Base-by-base conservation (phyloP, 2,797 vertebrate genomes). In the Thaleichthys pacificus region DNA sequence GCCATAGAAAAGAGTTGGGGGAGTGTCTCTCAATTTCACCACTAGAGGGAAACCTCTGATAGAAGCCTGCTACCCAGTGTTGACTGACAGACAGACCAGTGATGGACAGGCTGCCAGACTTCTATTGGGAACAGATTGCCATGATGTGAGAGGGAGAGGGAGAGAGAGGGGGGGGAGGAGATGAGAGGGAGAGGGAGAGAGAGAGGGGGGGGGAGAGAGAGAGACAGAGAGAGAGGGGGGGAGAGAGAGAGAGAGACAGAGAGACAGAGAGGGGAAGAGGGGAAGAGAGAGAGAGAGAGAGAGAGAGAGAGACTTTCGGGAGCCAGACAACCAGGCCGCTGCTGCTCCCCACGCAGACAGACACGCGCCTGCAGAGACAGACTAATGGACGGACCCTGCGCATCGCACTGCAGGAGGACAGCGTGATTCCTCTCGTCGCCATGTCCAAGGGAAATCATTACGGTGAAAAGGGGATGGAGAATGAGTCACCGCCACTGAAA, bases 41-140 rank as follows among this genome's bases (percentile, higher is more conserved):
- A 92, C 89, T 78, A 93, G 90, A 86, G 91, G 91, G 91, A 77
- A 63, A 80, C 86, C 74, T 86, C 61, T 82, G 75, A 75, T 11
- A 30, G 12, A 61, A 28, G 65, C 65, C 66, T 75, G n/a, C 28
- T n/a, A 62, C 62, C 1, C 21, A 65, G 65, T 14, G 14, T 68
- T 65, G 42, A 61, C 60, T 61, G 61, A 62, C 28, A 5, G 61
- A n/a, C n/a, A n/a, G 51, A 17, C 17, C 12, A 22, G 24, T 21
- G 42, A 71, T 6, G 54, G 4, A 64, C 65, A 54, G 21, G 15
- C 15, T 15, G 22, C 2, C 63, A 66, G n/a, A 42, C n/a, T 28
- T 30, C 28, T 26, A 7, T 57, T 17, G 54, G 51, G 66, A 58
- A 42, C 54, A 61, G 30, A 69, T 42, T 49, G 56, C 28, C 61